phyloP scores from a whole-genome alignment of 2,888 invertebrate genomes.

The Leptinotarsa haldemani region DNA sequence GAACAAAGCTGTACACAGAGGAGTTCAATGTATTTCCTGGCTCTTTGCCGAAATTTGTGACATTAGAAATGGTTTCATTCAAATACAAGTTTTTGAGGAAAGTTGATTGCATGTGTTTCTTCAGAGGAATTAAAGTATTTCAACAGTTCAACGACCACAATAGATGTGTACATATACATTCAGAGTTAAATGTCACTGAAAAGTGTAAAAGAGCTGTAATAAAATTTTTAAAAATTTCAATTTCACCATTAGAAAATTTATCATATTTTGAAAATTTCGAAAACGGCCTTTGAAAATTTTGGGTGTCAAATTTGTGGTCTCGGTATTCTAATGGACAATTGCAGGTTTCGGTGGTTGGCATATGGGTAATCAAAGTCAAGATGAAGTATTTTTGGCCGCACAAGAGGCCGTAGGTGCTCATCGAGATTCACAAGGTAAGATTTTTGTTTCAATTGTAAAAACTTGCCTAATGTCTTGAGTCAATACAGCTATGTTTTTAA shows the following conservation, averaged over 20 bases:
- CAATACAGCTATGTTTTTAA: conserved; percentile 23
- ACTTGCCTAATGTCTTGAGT: conserved; percentile 51
- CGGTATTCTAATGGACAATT: conserved; percentile 27
- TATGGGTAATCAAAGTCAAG: conserved; percentile 83
- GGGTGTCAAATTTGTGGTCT: conserved; percentile 12
- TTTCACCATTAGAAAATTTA: not conserved
- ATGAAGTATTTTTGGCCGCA: conserved; percentile 86
- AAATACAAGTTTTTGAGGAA: too few relatives aligned
- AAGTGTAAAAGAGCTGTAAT: too few relatives aligned
- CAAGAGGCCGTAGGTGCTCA: conserved; percentile 82
- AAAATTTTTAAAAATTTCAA: not conserved
- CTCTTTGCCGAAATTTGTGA: too few relatives aligned
- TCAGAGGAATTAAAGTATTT: too few relatives aligned
- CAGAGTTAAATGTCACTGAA: too few relatives aligned
- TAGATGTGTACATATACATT: too few relatives aligned
- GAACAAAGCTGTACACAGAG: too few relatives aligned
- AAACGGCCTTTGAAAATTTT: conserved; percentile 10
- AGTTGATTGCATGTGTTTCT: too few relatives aligned
- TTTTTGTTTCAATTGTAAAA: conserved; percentile 64
- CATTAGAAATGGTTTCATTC: too few relatives aligned
- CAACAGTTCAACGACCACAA: too few relatives aligned
- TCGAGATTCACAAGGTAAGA: conserved; percentile 93
- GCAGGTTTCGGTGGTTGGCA: conserved; percentile 88
- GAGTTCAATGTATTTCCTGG: too few relatives aligned
- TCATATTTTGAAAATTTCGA: not conserved